Evolutionary conservation across 2,888 invertebrate genomes (phyloP).

Genomic region (Cheilosia urbana): DNA sequence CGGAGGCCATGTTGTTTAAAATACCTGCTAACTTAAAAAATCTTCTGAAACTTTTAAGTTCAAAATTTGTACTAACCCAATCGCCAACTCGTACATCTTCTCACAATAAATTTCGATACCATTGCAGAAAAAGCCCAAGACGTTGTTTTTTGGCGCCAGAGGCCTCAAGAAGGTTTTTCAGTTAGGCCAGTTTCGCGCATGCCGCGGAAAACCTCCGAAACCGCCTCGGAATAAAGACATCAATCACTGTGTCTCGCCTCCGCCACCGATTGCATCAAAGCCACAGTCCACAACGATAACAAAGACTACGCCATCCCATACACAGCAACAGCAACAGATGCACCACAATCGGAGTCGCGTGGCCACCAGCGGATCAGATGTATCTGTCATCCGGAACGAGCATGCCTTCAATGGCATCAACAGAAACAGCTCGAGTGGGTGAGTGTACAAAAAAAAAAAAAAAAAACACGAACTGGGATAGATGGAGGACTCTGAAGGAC

Average conservation of each 20-base stretch:
- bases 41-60: too few relatives aligned
- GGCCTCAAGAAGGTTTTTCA: slow-evolving; percentile 88
- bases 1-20: too few relatives aligned
- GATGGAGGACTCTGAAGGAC: slow-evolving; percentile 7
- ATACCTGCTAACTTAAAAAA: too few relatives aligned
- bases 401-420: slow-evolving; percentile 86
- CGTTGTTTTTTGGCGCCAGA: slow-evolving; percentile 86
- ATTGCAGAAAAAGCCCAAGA: slow-evolving; percentile 85
- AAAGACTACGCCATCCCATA: slow-evolving; percentile 77
- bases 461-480: slow-evolving; percentile 24
- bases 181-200: slow-evolving; percentile 83
- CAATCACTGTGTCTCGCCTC: slow-evolving; percentile 84
- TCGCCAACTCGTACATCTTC: too few relatives aligned
- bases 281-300: slow-evolving; percentile 78
- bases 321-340: slow-evolving; percentile 79
- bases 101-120: not conserved
- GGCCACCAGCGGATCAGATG: slow-evolving; percentile 87
- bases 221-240: slow-evolving; percentile 79
- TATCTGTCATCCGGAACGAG: slow-evolving; percentile 86
- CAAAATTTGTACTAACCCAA: too few relatives aligned
- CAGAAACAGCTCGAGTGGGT: slow-evolving; percentile 87
- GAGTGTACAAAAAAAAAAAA: slow-evolving; percentile 75
- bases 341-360: slow-evolving; percentile 85
- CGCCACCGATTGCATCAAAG: slow-evolving; percentile 76
- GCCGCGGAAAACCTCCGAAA: slow-evolving; percentile 81